phyloP scores from a whole-genome alignment of 2,797 vertebrate species.

The Rhynchotus rufescens region DNA sequence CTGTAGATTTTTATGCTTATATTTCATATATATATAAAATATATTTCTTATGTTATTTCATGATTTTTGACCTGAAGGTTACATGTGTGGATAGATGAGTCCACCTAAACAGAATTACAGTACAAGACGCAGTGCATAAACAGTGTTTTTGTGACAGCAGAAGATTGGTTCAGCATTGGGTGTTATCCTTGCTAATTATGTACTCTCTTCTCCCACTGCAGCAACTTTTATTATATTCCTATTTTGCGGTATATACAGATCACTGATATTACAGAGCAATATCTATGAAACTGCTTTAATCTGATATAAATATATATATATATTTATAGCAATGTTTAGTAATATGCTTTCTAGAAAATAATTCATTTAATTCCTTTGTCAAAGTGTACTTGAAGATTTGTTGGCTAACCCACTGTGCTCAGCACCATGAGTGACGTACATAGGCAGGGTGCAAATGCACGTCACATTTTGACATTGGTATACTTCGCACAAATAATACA shows the following conservation, averaged over 20 bases:
- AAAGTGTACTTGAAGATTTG: neutral
- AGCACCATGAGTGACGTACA: neutral
- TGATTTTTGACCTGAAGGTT: neutral
- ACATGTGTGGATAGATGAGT: neutral
- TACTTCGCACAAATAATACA: neutral
- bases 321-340: neutral
- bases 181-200: neutral
- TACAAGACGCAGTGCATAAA: neutral
- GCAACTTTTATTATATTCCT: neutral
- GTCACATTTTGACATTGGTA: neutral
- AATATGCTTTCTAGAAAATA: neutral
- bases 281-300: neutral
- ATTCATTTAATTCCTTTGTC: neutral
- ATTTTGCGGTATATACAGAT: neutral
- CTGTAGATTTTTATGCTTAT: neutral
- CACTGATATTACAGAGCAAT: neutral
- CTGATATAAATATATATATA: neutral
- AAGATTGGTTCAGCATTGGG: neutral
- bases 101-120: neutral
- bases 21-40: neutral
- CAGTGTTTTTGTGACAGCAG: neutral
- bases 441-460: neutral
- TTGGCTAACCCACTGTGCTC: neutral
- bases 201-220: neutral
- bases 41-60: neutral